phyloP scores from a whole-genome alignment of 30 jellyfish, hydroid and myxozoan genomes.

The Chrysaora quinquecirrha region DNA sequence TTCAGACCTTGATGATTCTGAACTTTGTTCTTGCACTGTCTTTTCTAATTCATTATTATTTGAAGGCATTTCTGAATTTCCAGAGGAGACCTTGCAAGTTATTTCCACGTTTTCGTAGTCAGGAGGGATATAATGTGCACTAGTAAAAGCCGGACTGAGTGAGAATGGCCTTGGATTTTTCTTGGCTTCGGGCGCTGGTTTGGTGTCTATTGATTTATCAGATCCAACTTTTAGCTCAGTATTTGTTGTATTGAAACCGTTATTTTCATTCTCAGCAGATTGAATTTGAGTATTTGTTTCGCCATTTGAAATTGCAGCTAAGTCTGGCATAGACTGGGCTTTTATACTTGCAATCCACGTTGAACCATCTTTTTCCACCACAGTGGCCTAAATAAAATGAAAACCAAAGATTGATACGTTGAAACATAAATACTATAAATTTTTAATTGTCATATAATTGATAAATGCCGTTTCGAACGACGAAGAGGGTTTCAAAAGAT shows the following conservation, averaged over 20 bases:
- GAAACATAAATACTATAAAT: too few relatives aligned
- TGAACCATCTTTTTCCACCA: constrained; percentile 6
- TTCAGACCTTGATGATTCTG: constrained; percentile 19
- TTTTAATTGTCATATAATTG: too few relatives aligned
- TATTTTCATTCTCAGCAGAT: background rate
- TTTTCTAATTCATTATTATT: background rate
- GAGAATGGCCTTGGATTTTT: constrained; percentile 30
- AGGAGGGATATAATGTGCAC: constrained; percentile 27
- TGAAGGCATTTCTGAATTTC: constrained; percentile 26
- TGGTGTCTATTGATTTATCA: background rate
- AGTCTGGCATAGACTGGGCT: constrained; percentile 53
- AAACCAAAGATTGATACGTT: too few relatives aligned
- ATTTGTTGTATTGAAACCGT: background rate
- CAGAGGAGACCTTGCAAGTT: background rate
- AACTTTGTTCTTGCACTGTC: constrained; percentile 11
- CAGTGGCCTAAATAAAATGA: background rate
- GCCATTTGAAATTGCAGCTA: constrained; percentile 13
- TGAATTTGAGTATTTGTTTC: too few relatives aligned
- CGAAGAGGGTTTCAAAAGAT: too few relatives aligned
- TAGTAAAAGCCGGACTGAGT: constrained; percentile 48
- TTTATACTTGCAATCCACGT: constrained; percentile 12
- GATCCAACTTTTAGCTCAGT: background rate
- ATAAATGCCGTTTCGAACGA: too few relatives aligned
- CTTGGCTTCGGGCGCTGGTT: background rate
- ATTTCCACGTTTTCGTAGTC: constrained; percentile 49